Conservation (phyloP, 35 echinoderm and acorn worm genomes). For the Lytechinus variegatus region DNA sequence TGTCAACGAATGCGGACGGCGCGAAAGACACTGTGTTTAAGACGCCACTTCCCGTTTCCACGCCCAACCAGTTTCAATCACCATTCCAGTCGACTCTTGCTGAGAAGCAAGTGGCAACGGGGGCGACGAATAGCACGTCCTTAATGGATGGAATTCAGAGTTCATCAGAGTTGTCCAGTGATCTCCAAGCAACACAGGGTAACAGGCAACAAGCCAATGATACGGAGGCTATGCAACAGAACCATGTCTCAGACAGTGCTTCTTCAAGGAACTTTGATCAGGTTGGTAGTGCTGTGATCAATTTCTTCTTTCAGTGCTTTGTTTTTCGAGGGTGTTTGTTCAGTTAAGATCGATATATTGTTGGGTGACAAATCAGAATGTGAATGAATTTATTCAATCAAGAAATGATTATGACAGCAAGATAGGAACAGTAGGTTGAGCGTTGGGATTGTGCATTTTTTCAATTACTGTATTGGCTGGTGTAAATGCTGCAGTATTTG, state of each 20-base stretch:
- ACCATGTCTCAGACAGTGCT: conserved; percentile 14
- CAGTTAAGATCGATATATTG: too few species aligned
- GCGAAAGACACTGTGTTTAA: conserved; percentile 64
- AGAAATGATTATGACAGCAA: too few species aligned
- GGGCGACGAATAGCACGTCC: background rate
- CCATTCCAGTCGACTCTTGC: conserved; percentile 67
- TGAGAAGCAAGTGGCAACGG: conserved; percentile 29
- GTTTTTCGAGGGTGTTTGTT: background rate
- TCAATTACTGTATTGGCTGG: background rate
- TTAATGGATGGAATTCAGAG: conserved; percentile 41
- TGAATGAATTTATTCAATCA: too few species aligned
- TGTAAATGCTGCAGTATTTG: too few species aligned
- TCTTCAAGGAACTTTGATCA: conserved; percentile 13
- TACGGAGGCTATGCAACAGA: background rate
- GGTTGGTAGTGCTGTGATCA: background rate
- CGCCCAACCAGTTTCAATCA: conserved; percentile 61
- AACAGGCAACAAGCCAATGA: conserved; percentile 14
- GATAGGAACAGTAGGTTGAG: background rate
- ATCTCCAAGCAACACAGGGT: background rate
- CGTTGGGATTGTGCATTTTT: background rate
- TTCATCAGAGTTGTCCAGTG: background rate
- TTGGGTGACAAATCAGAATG: too few species aligned
- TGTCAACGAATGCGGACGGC: background rate
- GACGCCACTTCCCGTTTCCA: conserved; percentile 72
- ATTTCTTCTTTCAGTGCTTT: background rate